Conservation (phyloP, 2,888 invertebrate species). For the Heliconius erato region DNA sequence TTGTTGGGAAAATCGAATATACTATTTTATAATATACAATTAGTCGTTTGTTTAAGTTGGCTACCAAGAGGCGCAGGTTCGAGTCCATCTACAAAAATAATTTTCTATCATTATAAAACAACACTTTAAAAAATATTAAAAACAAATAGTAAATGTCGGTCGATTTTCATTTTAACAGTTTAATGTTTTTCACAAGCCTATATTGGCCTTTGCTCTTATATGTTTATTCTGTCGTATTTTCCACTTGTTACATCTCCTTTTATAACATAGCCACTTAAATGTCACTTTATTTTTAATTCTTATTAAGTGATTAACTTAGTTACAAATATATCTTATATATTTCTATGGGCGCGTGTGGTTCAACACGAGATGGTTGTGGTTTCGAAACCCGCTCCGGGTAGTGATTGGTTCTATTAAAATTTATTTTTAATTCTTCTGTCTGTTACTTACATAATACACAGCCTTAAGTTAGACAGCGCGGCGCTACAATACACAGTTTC, state of each 20-base stretch:
- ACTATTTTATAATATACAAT: neutral
- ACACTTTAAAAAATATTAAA: neutral
- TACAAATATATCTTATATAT: no score
- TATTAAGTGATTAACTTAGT: neutral
- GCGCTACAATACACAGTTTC: neutral
- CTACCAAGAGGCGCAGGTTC: no score
- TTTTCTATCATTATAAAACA: neutral
- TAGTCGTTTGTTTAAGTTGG: neutral
- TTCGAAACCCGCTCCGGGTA: neutral
- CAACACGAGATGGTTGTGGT: neutral
- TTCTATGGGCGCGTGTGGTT: neutral
- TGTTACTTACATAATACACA: no score
- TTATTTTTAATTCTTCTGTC: neutral
- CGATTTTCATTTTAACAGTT: neutral
- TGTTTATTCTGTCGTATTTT: constrained; percentile 13
- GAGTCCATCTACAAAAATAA: no score
- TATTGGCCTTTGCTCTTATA: neutral
- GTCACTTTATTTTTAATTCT: constrained; percentile 20
- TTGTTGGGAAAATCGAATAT: no score
- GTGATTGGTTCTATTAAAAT: neutral
- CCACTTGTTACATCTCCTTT: constrained; percentile 15
- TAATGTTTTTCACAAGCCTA: neutral
- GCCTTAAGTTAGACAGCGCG: no score
- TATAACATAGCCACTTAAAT: constrained; percentile 11
- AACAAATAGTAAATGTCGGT: neutral